Base-by-base conservation (phyloP, 2,797 vertebrate species). In the Zalophus californianus region DNA sequence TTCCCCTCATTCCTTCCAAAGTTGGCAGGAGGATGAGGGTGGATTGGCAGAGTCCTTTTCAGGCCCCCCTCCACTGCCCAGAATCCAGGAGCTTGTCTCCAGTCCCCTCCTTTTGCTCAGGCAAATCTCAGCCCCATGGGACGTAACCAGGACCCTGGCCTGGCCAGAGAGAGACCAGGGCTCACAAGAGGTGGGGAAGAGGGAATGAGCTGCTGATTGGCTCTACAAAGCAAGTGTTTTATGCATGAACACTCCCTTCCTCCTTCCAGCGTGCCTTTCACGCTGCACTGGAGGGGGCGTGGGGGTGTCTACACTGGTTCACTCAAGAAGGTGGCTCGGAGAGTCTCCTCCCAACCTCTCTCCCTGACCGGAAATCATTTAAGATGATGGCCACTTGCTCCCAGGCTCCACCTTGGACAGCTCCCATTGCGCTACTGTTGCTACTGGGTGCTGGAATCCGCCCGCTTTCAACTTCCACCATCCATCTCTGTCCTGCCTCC, bases 371-470 rank as follows among this genome's bases (percentile, higher is more conserved):
- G 29, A 27, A 48, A 12, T 70, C 70, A 9, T 54, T 52, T 48
- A 89, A 72, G 86, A 13, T 85, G 83, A 75, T 29, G n/a, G 23
- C 23, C 70, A 32, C 56, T 87, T 27, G 23, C 78, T 89, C 52
- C 20, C 44, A 91, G 50, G 13, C 27, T 38, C 90, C 50, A 94
- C 52, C 38, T 27, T 93, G 96, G 97, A 96, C 93, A 98, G 96
- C 95, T 97, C 93, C 92, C 56, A 13, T 4, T 50, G 58, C 44
- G 48, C 7, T 54, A 7, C 11, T 38, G 9, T 25, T 6, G 64
- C 50, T 44, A 0, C 8, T 0, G 0, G 1, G 32, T 25, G 21
- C 64, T 56, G 13, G 48, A 94, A 82, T 96, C 41, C 0, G 13
- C 64, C 54, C 4, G 15, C 93, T 96, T 87, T 58, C 9, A 21